Percentiles rank a stretch among this genome's conserved stretches.
These are phyloP conservation scores for Dolomedes plantarius DNA, from an alignment of 2,888 invertebrate species.

Conservation along the genomic window DNA sequence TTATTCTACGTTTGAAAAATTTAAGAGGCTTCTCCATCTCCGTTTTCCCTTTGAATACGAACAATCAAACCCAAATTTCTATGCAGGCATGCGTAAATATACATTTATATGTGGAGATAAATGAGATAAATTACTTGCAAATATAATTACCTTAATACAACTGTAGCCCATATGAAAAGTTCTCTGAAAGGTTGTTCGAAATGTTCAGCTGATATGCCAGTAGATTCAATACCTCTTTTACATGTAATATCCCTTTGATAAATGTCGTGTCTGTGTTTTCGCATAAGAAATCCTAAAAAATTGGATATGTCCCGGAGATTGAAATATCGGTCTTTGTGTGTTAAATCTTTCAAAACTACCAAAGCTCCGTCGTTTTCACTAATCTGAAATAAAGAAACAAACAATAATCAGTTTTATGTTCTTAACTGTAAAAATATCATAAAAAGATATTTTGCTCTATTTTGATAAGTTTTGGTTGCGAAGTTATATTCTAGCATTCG, in stretches of 20 bases:
- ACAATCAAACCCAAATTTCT: no score
- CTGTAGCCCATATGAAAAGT: constrained; percentile 74
- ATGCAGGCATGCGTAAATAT: no score
- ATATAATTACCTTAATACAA: constrained; percentile 70
- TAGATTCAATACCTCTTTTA: constrained; percentile 61
- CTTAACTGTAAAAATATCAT: background rate
- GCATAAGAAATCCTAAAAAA: constrained; percentile 49
- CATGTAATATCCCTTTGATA: constrained; percentile 55
- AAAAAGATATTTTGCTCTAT: no score
- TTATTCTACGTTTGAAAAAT: no score
- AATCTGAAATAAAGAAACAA: constrained; percentile 30
- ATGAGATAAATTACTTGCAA: background rate
- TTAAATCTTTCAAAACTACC: constrained; percentile 61
- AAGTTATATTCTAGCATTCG: no score
- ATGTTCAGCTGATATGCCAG: constrained; percentile 67
- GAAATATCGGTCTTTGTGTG: constrained; percentile 53
- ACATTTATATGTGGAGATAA: no score
- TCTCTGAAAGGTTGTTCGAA: constrained; percentile 74
- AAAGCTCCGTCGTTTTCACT: constrained; percentile 61
- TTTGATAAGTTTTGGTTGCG: no score
- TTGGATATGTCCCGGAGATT: constrained; percentile 61
- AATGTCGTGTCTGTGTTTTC: constrained; percentile 65
- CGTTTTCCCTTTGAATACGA: no score
- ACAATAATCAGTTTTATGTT: background rate
- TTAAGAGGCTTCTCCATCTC: no score